phyloP scores from a whole-genome alignment of 2,888 invertebrate species.

The Cephus pygmeus region DNA sequence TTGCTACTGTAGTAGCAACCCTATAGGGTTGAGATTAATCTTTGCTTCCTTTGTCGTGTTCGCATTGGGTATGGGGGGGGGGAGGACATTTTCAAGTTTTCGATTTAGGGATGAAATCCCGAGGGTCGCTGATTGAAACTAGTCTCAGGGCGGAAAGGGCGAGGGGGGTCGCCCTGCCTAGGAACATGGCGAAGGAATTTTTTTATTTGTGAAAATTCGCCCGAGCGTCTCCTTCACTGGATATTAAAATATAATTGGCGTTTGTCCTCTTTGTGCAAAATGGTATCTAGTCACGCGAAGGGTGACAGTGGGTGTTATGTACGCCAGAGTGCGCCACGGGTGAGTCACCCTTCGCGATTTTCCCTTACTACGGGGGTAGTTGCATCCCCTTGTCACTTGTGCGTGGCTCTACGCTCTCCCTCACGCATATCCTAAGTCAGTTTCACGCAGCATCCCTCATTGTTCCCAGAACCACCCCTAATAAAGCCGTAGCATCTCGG shows the following conservation, averaged over 20 bases:
- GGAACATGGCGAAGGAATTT: slow-evolving; percentile 28
- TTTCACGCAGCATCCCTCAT: slow-evolving; percentile 17
- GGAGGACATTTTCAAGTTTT: background rate
- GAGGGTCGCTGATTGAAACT: background rate
- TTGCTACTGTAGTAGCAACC: too few species aligned
- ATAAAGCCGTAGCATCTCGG: background rate
- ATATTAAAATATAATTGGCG: slow-evolving; percentile 65
- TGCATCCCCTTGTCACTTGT: slow-evolving; percentile 50
- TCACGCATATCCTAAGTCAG: slow-evolving; percentile 22
- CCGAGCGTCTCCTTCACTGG: slow-evolving; percentile 34
- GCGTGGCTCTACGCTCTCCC: slow-evolving; percentile 40
- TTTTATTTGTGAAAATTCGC: slow-evolving; percentile 32
- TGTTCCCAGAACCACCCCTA: background rate
- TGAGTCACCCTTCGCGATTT: slow-evolving; percentile 58
- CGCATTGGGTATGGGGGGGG: background rate
- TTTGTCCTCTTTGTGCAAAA: slow-evolving; percentile 62
- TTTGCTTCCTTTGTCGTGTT: background rate
- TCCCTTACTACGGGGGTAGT: slow-evolving; percentile 31
- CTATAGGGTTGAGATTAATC: background rate
- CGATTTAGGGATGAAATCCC: background rate
- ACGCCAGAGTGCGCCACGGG: slow-evolving; percentile 61
- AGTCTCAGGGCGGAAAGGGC: background rate
- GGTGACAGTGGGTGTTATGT: slow-evolving; percentile 60
- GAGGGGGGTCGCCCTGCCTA: background rate
- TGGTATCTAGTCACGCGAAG: slow-evolving; percentile 64